Conservation (phyloP, 2,888 invertebrate genomes). For the Melinopterus prodromus region DNA sequence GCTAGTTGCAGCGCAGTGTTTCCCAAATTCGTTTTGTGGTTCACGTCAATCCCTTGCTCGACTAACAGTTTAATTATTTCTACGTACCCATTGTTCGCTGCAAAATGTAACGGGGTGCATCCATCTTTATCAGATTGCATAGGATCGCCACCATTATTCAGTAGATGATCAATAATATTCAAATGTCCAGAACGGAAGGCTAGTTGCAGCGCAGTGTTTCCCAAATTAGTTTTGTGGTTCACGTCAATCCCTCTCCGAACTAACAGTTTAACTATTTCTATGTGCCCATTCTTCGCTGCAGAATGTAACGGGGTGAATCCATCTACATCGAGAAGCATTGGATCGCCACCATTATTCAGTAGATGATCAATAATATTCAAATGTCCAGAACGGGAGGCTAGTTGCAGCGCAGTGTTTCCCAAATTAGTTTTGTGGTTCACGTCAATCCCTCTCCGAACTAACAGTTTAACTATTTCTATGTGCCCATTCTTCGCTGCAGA, state of each 20-base stretch:
- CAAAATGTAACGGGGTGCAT: not conserved
- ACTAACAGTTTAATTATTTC: not conserved
- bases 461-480: not conserved
- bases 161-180: not conserved
- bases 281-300: not conserved
- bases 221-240: not conserved
- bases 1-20: not conserved
- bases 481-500: not conserved
- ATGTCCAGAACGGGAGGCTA: not conserved
- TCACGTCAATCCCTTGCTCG: not conserved
- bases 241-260: not conserved
- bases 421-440: not conserved
- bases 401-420: not conserved
- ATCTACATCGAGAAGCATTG: not conserved
- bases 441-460: not conserved
- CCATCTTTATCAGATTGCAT: not conserved
- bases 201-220: not conserved
- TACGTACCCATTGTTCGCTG: not conserved
- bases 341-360: not conserved
- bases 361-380: not conserved
- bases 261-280: not conserved
- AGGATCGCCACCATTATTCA: not conserved
- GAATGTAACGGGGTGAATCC: not conserved
- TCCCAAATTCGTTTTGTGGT: not conserved
- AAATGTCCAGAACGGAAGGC: not conserved